phyloP scores from a whole-genome alignment of 2,797 vertebrate genomes.

The Gambelia wislizenii region DNA sequence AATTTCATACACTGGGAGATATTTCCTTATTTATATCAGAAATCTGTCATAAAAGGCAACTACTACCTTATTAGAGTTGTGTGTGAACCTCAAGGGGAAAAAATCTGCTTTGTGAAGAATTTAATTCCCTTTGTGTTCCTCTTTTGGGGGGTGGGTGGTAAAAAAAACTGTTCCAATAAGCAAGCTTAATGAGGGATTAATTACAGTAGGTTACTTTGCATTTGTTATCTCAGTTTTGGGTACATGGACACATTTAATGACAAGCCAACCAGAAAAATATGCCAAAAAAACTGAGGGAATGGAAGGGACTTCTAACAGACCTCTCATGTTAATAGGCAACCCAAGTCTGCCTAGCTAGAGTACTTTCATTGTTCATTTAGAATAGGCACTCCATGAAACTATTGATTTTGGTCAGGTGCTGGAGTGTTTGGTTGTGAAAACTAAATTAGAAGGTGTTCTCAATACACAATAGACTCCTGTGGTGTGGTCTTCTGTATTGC shows the following conservation, averaged over 20 bases:
- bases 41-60: constrained; percentile 15
- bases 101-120: background rate
- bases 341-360: background rate
- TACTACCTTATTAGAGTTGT: background rate
- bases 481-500: constrained; percentile 13
- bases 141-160: too few relatives aligned
- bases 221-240: background rate
- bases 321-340: constrained; percentile 30
- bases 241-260: background rate
- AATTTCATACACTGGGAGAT: background rate
- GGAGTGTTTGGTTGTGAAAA: constrained; percentile 6
- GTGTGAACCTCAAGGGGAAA: background rate
- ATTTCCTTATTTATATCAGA: constrained; percentile 14
- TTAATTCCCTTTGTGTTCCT: background rate
- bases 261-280: background rate
- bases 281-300: background rate
- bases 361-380: constrained; percentile 13
- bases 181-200: constrained; percentile 9
- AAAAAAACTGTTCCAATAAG: background rate
- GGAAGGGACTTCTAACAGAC: background rate
- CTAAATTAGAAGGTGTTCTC: constrained; percentile 27
- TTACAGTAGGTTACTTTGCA: background rate
- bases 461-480: background rate
- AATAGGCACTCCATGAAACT: constrained; percentile 20
- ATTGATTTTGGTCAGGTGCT: constrained; percentile 27